Evolutionary conservation across 2,888 invertebrate genomes (phyloP), one percentile per base, ranked within the genome.

Genomic region (Cotesia congregata): DNA sequence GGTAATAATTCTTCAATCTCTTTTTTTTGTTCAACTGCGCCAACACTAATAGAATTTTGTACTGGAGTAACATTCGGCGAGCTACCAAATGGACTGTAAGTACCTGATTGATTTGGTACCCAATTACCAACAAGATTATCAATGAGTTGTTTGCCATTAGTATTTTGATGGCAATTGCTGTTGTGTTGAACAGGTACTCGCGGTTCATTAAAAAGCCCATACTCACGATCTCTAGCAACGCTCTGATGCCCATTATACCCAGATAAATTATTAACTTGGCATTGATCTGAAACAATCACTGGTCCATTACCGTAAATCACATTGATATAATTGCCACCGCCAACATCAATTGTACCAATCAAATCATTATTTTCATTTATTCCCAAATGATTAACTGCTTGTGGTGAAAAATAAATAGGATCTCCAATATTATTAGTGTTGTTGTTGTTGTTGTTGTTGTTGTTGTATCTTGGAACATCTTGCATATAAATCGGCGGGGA

Each of bases 41-140:
- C 6, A 20, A 15, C 15, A 38, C 30, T 20, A 1, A 80, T 81
- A 7, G 79, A 72, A 59, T 86, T 86, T 0, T 86, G 85, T 72
- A 85, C 84, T 6, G 88, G 85, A 6, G 88, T 87, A 5, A 88
- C 86, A 77, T 88, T 88, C 0, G 86, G 84, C 7, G 88, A 88
- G 9, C 87, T 93, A 1, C 94, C 94, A 89, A 94, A 94, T 0
- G 94, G 95, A 74, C 93, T 94, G 84, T 94, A 95, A 6, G 94
- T 94, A 15, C 94, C 94, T 74, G 92, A 93, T 50, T 93, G 93
- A 86, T 93, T 94, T 5, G 94, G 94, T 59, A 92, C 92, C 92
- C 94, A 93, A 86, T 94, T 94, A 7, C 94, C 94, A 73, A 94
- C 91, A 65, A 95, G 90, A 88, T 94, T 94, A 83, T 94, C 94